A percentile compares a stretch with the other conserved stretches of the same genome.
These are phyloP conservation scores for Orthonychiurus folsomi DNA, from an alignment of 2,888 invertebrate genomes.

Conservation along the genomic window DNA sequence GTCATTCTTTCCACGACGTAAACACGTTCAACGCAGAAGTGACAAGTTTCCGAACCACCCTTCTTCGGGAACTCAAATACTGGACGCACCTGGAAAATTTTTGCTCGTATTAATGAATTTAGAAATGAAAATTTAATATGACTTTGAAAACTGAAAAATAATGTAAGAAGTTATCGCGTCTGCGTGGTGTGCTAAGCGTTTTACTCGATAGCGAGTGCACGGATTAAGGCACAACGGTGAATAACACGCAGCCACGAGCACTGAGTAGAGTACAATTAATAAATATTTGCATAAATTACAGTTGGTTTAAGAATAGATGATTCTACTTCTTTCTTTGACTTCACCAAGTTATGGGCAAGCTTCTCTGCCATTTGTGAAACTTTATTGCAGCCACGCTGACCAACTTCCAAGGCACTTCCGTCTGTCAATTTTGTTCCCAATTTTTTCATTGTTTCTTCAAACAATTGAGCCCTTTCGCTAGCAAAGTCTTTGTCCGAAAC, in stretches of 20 bases:
- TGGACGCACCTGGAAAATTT: constrained; percentile 14
- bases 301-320: constrained; percentile 44
- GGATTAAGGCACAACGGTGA: too few relatives aligned
- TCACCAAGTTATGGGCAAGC: constrained; percentile 36
- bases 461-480: constrained; percentile 58
- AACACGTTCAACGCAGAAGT: constrained; percentile 82
- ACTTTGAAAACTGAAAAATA: too few relatives aligned
- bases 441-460: constrained; percentile 62
- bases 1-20: constrained; percentile 87
- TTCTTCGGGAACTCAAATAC: constrained; percentile 50
- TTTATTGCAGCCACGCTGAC: constrained; percentile 59
- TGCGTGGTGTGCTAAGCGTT: too few relatives aligned
- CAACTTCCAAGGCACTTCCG: constrained; percentile 60
- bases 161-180: too few relatives aligned
- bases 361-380: constrained; percentile 82
- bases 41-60: constrained; percentile 65
- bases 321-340: constrained; percentile 47
- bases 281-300: constrained; percentile 41
- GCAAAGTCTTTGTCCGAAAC: constrained; percentile 54
- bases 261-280: too few relatives aligned
- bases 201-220: too few relatives aligned
- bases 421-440: constrained; percentile 66
- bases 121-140: too few relatives aligned
- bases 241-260: too few relatives aligned
- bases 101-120: too few relatives aligned